Evolutionary conservation across 2,797 vertebrate genomes (phyloP).

Genomic region (Falco biarmicus): DNA sequence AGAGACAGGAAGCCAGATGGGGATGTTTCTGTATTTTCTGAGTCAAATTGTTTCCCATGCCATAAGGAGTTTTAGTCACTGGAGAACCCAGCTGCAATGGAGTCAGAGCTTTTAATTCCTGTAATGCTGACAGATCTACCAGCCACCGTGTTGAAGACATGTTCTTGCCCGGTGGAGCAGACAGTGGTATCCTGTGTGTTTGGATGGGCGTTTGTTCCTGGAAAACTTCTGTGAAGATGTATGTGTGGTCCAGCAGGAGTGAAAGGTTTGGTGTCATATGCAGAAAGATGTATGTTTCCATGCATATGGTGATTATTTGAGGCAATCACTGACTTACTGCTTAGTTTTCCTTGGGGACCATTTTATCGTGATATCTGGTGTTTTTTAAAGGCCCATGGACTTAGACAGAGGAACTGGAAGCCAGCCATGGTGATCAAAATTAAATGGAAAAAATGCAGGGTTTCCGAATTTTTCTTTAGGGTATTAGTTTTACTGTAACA

Average conservation of each 20-base stretch:
- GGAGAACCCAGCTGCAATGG: slow-evolving; percentile 32
- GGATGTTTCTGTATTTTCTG: slow-evolving; percentile 39
- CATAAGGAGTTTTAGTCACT: slow-evolving; percentile 5
- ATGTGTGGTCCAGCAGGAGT: slow-evolving; percentile 52
- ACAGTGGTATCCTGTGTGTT: not conserved
- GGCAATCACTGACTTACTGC: slow-evolving; percentile 23
- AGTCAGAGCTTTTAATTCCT: slow-evolving; percentile 36
- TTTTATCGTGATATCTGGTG: slow-evolving; percentile 24
- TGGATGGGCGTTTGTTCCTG: not conserved
- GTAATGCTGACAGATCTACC: slow-evolving; percentile 39
- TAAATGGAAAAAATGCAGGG: slow-evolving; percentile 17
- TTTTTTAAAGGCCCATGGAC: not conserved
- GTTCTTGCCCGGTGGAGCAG: slow-evolving; percentile 14
- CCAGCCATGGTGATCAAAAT: not conserved
- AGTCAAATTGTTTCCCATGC: slow-evolving; percentile 32
- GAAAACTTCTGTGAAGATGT: not conserved
- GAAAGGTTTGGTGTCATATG: slow-evolving; percentile 27
- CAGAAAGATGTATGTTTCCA: not conserved
- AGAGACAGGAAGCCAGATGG: slow-evolving; percentile 56
- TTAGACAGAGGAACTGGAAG: slow-evolving; percentile 16
- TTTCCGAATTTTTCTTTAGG: not conserved
- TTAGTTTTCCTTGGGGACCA: slow-evolving; percentile 19
- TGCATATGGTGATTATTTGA: slow-evolving; percentile 28
- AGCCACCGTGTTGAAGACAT: not conserved
- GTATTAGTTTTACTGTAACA: not conserved